Evolutionary conservation across 2,888 invertebrate genomes (phyloP).

Genomic region (Stomorhina lunata): DNA sequence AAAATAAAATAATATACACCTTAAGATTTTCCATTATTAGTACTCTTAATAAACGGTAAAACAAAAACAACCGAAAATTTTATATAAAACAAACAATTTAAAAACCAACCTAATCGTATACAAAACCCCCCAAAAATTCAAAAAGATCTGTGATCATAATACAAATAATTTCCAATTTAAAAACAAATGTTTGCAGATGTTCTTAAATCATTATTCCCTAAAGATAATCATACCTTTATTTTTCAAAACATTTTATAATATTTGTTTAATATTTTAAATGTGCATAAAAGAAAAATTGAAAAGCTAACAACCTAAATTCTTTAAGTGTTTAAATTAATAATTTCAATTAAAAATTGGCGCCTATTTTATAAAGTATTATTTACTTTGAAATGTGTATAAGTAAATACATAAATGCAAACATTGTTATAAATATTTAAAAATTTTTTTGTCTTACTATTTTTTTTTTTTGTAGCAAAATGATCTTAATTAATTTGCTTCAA

Average conservation of each 20-base stretch:
- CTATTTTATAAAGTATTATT: constrained; percentile 61
- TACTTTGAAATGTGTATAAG: constrained; percentile 18
- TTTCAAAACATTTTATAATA: background rate
- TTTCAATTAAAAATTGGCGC: constrained; percentile 66
- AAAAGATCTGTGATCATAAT: constrained; percentile 31
- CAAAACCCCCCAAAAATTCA: background rate
- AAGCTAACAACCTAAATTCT: constrained; percentile 57
- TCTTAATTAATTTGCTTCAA: constrained; percentile 66
- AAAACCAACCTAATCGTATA: constrained; percentile 11
- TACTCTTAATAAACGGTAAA: constrained; percentile 41
- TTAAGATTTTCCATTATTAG: background rate
- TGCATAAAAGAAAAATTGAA: constrained; percentile 19
- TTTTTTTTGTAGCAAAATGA: constrained; percentile 36
- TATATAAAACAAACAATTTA: constrained; percentile 21
- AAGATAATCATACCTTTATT: constrained; percentile 1
- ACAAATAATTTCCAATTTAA: constrained; percentile 26
- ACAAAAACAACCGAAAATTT: background rate
- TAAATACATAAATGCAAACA: constrained; percentile 13
- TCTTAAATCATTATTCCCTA: background rate
- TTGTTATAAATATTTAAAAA: background rate
- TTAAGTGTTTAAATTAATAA: constrained; percentile 66
- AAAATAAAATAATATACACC: too few relatives aligned
- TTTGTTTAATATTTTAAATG: constrained; percentile 17
- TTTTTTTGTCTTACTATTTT: background rate
- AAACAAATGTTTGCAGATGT: constrained; percentile 59